Percentiles rank a stretch among this genome's conserved stretches.
Conservation (phyloP, 2,113 vertebrate species). For the Mola mola region DNA sequence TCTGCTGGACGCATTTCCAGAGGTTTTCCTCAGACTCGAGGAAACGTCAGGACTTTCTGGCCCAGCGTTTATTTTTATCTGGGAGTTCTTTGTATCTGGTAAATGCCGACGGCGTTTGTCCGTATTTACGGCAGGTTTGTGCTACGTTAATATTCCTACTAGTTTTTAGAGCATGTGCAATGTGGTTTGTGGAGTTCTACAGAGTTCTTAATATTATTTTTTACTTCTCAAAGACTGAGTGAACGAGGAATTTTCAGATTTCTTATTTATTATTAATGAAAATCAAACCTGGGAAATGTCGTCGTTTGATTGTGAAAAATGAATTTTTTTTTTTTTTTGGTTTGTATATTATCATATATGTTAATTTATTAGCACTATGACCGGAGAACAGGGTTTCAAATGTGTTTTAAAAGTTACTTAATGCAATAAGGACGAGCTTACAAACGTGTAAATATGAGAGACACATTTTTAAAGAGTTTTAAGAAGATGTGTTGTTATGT, state of each 20-base stretch:
- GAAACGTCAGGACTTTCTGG: conserved; percentile 58
- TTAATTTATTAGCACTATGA: conserved; percentile 37
- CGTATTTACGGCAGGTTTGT: conserved; percentile 64
- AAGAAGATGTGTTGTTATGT: conserved; percentile 12
- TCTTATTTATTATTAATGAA: conserved; percentile 49
- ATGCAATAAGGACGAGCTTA: conserved; percentile 78
- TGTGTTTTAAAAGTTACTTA: conserved; percentile 53
- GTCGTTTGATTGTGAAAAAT: conserved; percentile 64
- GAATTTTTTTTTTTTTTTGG: conserved; percentile 16
- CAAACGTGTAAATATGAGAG: conserved; percentile 63
- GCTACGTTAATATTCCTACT: conserved; percentile 61
- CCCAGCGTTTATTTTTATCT: conserved; percentile 57
- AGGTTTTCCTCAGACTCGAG: no score
- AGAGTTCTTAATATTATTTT: conserved; percentile 13
- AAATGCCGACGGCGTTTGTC: conserved; percentile 69
- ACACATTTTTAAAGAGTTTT: conserved; percentile 49
- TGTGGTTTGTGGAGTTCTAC: conserved; percentile 49
- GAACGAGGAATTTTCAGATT: conserved; percentile 32
- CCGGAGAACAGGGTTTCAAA: conserved; percentile 72
- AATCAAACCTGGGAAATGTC: conserved; percentile 27
- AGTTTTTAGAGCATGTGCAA: conserved; percentile 70
- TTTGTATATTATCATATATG: conserved; percentile 40
- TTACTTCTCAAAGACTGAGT: neutral
- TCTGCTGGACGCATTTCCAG: no score
- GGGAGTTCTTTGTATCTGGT: conserved; percentile 72